Conservation (phyloP, 2,888 invertebrate genomes). For the Reticulitermes lucifugus region DNA sequence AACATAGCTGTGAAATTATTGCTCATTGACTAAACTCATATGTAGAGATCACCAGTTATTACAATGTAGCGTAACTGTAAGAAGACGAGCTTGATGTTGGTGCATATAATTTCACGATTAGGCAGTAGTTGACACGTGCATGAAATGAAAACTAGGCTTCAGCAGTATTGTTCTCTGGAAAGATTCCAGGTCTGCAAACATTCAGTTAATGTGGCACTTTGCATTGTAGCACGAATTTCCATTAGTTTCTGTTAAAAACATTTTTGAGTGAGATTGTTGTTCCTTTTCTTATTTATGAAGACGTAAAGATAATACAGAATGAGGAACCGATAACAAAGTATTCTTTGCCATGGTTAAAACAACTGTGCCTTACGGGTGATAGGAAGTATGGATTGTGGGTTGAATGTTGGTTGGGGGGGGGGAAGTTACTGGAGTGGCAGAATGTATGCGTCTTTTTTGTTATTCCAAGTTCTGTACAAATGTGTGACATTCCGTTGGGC, state of each 20-base stretch:
- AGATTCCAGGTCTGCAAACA: neutral
- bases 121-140: neutral
- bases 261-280: slow-evolving; percentile 12
- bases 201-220: neutral
- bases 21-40: slow-evolving; percentile 17
- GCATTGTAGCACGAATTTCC: neutral
- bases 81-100: slow-evolving; percentile 15
- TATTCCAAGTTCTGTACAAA: slow-evolving; percentile 14
- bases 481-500: slow-evolving; percentile 26
- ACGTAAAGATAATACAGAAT: slow-evolving; percentile 1
- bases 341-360: slow-evolving; percentile 27
- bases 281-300: slow-evolving; percentile 20
- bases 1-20: slow-evolving; percentile 30
- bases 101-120: neutral
- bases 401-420: neutral
- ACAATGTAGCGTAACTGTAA: neutral
- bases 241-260: neutral
- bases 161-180: neutral
- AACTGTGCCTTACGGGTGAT: slow-evolving; percentile 38
- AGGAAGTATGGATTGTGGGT: neutral
- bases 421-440: neutral
- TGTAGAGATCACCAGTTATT: slow-evolving; percentile 8
- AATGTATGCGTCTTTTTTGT: neutral
- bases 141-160: neutral
- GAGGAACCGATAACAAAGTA: slow-evolving; percentile 9